Base-by-base conservation (phyloP, 1,140 invertebrate species). In the Philotrypesis tridentata region DNA sequence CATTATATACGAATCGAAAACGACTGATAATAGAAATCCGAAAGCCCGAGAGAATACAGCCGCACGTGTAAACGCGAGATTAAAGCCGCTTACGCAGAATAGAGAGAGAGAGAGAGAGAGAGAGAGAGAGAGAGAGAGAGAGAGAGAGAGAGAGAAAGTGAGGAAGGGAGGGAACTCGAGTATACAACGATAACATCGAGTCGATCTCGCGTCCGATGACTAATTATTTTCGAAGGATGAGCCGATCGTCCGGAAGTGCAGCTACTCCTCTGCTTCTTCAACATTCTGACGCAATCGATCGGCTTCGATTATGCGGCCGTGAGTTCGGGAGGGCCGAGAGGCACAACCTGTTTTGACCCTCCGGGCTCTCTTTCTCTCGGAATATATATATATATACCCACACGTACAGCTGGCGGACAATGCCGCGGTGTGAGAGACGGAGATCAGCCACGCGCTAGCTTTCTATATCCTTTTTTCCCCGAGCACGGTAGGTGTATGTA, bases 331-430 rank as follows among this genome's bases (percentile, higher is more conserved):
- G 27, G 48, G 17, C 12, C 29, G 9, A n/a, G 9, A n/a, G 33
- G 17, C 31, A 65, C 31, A 76, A 76, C 60, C 60, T 76, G 60
- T 65, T 76, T n/a, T 33, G n/a, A 5, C n/a, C 9, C 23, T 33
- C 17, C 6, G 7, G 6, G 48, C 23, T 65, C 27, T 63, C 37
- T 67, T 37, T n/a, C 31, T 25, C 14, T 63, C 61, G 33, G 9
- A 5, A 17, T 48, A 48, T 48, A 14, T 48, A 48, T 17, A 55
- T 55, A 55, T 14, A 9, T 43, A 43, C 9, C n/a, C n/a, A n/a
- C n/a, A n/a, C n/a, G n/a, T n/a, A n/a, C n/a, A n/a, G n/a, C n/a
- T n/a, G 12, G 21, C 72, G 17, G 21, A 55, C 21, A 55, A 55
- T 55, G 21, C 48, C 48, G 48, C 21, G n/a, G n/a, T n/a, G n/a